Conservation (phyloP, 2,113 vertebrate species). For the Vidua macroura region DNA sequence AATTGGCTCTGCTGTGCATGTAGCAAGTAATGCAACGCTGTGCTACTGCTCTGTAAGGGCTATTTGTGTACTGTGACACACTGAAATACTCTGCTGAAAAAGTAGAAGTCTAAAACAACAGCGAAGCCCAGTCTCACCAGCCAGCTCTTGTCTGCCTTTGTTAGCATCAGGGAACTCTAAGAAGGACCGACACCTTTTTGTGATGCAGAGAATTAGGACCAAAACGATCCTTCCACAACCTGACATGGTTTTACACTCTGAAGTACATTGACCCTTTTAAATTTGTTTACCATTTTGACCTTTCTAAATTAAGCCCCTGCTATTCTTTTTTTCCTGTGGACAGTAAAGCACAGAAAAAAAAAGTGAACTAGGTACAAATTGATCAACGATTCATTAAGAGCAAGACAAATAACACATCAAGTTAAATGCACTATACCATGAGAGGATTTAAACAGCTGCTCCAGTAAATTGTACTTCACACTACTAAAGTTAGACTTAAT, state of each 20-base stretch:
- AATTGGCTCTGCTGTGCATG: constrained; percentile 21
- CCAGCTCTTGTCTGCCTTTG: constrained; percentile 60
- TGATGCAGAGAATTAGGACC: constrained; percentile 64
- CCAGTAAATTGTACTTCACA: constrained; percentile 51
- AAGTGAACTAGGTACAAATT: constrained; percentile 32
- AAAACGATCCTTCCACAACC: constrained; percentile 54
- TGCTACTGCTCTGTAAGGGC: not conserved
- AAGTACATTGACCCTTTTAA: constrained; percentile 59
- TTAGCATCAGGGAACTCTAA: constrained; percentile 64
- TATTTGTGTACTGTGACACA: constrained; percentile 39
- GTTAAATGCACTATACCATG: constrained; percentile 30
- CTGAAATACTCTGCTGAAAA: constrained; percentile 39
- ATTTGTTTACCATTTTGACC: constrained; percentile 67
- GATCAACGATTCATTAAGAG: constrained; percentile 61
- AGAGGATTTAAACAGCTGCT: constrained; percentile 36
- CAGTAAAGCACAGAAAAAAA: constrained; percentile 44
- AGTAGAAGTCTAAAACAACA: not conserved
- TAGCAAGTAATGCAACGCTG: not conserved
- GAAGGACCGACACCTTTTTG: constrained; percentile 27
- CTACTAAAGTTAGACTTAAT: constrained; percentile 35
- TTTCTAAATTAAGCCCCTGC: constrained; percentile 39
- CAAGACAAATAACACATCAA: constrained; percentile 36
- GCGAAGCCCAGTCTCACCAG: constrained; percentile 7
- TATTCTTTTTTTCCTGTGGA: constrained; percentile 10
- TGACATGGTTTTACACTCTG: constrained; percentile 38